Conservation (phyloP, 2,797 vertebrate genomes). For the Poeciliopsis gracilis region DNA sequence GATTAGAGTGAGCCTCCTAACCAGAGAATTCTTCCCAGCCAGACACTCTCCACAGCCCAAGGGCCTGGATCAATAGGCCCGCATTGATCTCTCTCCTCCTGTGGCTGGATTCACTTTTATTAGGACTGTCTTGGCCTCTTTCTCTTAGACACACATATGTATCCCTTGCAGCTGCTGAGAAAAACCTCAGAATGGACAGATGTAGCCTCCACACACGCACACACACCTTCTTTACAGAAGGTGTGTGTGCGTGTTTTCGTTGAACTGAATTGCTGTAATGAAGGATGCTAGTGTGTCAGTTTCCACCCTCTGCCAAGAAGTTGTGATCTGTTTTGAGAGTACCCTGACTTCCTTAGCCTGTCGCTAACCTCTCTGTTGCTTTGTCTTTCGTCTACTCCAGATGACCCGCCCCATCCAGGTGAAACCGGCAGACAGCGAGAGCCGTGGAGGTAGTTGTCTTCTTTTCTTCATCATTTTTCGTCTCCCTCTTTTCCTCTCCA, state of each 20-base stretch:
- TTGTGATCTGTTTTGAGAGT: constrained; percentile 55
- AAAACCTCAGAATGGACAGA: constrained; percentile 26
- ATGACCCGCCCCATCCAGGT: constrained; percentile 99
- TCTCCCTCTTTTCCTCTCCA: constrained; percentile 41
- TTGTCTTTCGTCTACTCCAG: constrained; percentile 80
- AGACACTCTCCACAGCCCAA: constrained; percentile 79
- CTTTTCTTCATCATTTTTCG: constrained; percentile 80
- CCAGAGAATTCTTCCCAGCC: constrained; percentile 82
- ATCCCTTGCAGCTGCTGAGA: constrained; percentile 32
- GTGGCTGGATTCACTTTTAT: constrained; percentile 83
- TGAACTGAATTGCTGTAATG: background rate
- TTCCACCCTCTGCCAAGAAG: constrained; percentile 21
- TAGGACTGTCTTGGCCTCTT: constrained; percentile 72
- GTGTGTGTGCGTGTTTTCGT: too few relatives aligned
- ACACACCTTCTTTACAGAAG: constrained; percentile 4
- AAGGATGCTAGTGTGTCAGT: constrained; percentile 30
- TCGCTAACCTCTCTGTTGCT: constrained; percentile 69
- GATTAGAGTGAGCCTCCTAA: constrained; percentile 85
- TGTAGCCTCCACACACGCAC: background rate
- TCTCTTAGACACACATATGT: constrained; percentile 55
- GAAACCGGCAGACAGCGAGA: constrained; percentile 99
- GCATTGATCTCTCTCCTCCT: constrained; percentile 81
- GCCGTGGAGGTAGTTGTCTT: constrained; percentile 97
- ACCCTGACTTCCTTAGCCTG: constrained; percentile 51
- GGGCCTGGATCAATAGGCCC: constrained; percentile 83